Evolutionary conservation across 2,888 invertebrate genomes (phyloP), one percentile per base, ranked within the genome.

Genomic region (Sinotaia quadrata): DNA sequence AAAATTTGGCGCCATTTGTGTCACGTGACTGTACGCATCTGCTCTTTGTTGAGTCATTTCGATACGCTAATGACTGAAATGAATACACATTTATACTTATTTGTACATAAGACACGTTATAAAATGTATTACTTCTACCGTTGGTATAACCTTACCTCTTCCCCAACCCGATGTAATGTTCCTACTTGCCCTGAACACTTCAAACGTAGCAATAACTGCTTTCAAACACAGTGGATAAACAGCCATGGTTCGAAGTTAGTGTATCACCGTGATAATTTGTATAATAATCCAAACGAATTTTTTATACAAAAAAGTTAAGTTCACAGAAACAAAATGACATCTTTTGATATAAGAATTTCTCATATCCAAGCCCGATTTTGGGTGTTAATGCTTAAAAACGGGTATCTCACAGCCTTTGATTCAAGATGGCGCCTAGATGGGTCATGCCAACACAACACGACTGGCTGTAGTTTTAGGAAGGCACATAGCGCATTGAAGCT

Each of bases 361-460:
- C 41, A 36, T 37, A 44, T 29, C 27, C 24, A 51, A 36, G 31
- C 33, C 56, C 65, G 29, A 44, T 56, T 44, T 21, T 21, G 34
- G 54, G 29, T 21, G 54, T 41, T 41, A 56, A 15, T 10, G 56
- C 56, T 41, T 44, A 29, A 37, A 56, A 44, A 65, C 65, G 54
- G 56, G 56, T 36, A 56, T 51, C 56, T 29, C 56, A n/a, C 24
- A 37, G 54, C 65, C 37, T 56, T 12, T 29, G 33, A 65, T 65
- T 65, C 65, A 65, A 65, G 31, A 65, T 65, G 65, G 65, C 65
- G 65, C 56, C 65, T 56, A 52, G 36, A 34, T 49, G 24, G 56
- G 52, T 56, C 37, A 65, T 65, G 54, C 65, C 65, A 65, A 44
- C 52, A n/a, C 41, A 29, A 51, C 37, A 54, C 65, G 65, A 65